Evolutionary conservation across 2,888 invertebrate species (phyloP).

Genomic region (Baccha elongata): DNA sequence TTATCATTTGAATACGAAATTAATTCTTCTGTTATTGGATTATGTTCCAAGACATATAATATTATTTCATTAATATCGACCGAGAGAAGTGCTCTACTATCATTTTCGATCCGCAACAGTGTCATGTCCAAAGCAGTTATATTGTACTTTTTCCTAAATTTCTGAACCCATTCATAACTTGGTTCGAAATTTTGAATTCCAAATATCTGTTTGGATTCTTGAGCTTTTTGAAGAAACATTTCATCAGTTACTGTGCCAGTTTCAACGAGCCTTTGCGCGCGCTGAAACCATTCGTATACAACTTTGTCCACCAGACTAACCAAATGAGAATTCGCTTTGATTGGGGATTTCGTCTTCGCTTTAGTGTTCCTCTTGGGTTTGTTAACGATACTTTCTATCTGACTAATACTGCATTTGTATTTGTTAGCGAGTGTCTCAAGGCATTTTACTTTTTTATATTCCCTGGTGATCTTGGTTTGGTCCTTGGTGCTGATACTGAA

Average conservation of each 20-base stretch:
- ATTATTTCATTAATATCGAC: conserved; percentile 39
- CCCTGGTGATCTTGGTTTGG: not conserved
- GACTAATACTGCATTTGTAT: conserved; percentile 15
- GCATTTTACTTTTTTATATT: not conserved
- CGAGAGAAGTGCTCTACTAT: not conserved
- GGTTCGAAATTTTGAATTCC: not conserved
- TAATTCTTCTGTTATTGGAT: conserved; percentile 3
- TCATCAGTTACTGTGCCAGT: conserved; percentile 45
- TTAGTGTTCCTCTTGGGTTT: not conserved
- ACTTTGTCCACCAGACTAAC: conserved; percentile 32
- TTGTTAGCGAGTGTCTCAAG: conserved; percentile 1
- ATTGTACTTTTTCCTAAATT: conserved; percentile 35
- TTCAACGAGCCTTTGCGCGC: conserved; percentile 36
- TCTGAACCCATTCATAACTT: conserved; percentile 22
- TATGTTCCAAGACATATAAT: conserved; percentile 21
- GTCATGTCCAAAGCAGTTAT: conserved; percentile 54
- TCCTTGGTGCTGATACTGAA: not conserved
- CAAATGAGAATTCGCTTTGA: not conserved
- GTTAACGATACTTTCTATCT: conserved; percentile 6
- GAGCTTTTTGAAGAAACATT: conserved; percentile 40
- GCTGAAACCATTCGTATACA: conserved; percentile 52
- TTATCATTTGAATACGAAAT: not conserved
- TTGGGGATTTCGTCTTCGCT: not conserved
- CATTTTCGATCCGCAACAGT: conserved; percentile 26
- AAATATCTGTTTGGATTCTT: conserved; percentile 19